phyloP scores from a whole-genome alignment of 2,797 vertebrate genomes.

The Syndactyla subalaris region DNA sequence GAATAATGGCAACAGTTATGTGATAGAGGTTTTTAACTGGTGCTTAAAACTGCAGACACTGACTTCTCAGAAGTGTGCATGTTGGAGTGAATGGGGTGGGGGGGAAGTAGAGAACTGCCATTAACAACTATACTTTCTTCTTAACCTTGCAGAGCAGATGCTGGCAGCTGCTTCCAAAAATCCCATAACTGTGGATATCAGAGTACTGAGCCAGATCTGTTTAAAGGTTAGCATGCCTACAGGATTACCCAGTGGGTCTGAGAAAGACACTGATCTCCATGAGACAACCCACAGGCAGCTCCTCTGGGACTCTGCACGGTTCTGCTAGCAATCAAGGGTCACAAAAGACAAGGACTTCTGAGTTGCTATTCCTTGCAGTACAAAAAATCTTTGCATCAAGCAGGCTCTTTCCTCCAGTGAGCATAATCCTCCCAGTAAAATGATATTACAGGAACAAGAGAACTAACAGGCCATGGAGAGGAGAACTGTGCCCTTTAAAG shows the following conservation, averaged over 20 bases:
- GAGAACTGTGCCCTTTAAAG: neutral
- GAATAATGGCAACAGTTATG: constrained; percentile 15
- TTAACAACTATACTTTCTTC: neutral
- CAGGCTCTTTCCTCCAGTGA: neutral
- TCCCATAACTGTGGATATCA: neutral
- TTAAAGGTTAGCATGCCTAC: neutral
- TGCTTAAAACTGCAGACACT: neutral
- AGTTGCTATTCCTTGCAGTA: neutral
- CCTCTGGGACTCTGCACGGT: neutral
- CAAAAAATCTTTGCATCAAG: neutral
- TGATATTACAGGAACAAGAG: neutral
- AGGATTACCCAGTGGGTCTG: neutral
- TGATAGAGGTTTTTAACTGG: neutral
- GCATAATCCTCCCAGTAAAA: neutral
- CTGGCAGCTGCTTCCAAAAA: neutral
- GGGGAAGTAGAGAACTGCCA: neutral
- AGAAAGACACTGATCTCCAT: neutral
- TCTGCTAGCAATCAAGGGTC: neutral
- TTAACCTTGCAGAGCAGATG: neutral
- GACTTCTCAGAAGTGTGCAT: neutral
- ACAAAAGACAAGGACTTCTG: neutral
- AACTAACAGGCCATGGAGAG: neutral
- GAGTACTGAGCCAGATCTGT: neutral
- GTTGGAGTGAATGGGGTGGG: neutral
- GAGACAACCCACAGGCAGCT: neutral